These are phyloP conservation scores for Campylomormyrus numenius DNA, from an alignment of 2,113 vertebrate species.

Conservation along the genomic window DNA sequence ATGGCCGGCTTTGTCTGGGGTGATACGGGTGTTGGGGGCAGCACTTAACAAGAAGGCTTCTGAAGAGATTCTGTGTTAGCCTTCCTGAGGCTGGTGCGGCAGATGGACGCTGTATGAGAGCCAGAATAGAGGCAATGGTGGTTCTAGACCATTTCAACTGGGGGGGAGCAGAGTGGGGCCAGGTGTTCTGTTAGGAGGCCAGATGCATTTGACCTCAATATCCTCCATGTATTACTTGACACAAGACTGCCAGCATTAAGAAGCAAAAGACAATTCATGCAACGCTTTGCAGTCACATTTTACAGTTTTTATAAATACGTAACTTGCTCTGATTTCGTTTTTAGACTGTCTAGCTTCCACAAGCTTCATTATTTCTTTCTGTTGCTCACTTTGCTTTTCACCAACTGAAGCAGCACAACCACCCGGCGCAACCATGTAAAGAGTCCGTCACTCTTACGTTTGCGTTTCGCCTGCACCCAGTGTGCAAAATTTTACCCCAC, in stretches of 20 bases:
- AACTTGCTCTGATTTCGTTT: background rate
- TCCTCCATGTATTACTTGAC: background rate
- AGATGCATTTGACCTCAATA: background rate
- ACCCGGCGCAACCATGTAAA: background rate
- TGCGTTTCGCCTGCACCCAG: background rate
- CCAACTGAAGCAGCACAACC: background rate
- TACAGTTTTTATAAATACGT: background rate
- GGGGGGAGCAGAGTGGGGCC: too few species aligned
- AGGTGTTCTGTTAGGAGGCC: background rate
- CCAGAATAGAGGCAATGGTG: background rate
- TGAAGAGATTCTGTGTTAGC: background rate
- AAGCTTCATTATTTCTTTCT: background rate
- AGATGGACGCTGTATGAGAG: background rate
- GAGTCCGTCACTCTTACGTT: background rate
- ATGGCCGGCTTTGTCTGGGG: background rate
- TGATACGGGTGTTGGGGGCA: too few species aligned
- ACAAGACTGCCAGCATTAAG: background rate
- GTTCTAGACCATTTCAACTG: background rate
- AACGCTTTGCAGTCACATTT: background rate
- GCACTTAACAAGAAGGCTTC: background rate
- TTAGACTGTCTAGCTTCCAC: background rate
- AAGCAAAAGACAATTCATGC: background rate
- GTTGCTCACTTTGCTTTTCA: background rate
- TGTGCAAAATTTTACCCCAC: background rate
- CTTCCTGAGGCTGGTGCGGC: background rate